Evolutionary conservation across 1,140 invertebrate genomes (phyloP).

Genomic region (Sarcophaga bullata): DNA sequence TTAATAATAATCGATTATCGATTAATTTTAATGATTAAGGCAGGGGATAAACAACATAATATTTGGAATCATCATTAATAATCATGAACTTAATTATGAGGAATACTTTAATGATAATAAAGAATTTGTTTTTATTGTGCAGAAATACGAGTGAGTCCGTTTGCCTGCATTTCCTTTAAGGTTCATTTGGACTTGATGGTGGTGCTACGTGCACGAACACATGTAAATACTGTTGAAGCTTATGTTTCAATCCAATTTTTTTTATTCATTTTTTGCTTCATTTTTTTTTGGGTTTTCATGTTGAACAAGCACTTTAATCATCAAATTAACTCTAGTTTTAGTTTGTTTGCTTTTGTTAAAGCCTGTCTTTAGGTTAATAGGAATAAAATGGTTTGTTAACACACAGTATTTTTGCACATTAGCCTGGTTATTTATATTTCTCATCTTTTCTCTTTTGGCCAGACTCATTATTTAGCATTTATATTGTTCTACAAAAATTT

Average conservation of each 20-base stretch:
- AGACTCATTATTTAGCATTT: neutral
- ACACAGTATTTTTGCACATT: neutral
- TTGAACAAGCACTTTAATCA: slow-evolving; percentile 12
- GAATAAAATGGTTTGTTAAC: neutral
- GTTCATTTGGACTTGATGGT: neutral
- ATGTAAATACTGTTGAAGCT: neutral
- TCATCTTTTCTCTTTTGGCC: neutral
- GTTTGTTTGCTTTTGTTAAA: neutral
- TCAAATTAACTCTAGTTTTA: slow-evolving; percentile 15
- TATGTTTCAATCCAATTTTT: no score
- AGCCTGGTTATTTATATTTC: slow-evolving; percentile 2
- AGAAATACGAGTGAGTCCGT: neutral
- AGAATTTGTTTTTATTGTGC: neutral
- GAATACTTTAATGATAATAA: neutral
- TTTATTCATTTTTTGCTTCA: neutral
- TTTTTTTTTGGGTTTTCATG: neutral
- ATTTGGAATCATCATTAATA: neutral
- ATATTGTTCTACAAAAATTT: neutral
- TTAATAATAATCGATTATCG: neutral
- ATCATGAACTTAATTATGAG: neutral
- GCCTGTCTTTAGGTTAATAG: slow-evolving; percentile 13
- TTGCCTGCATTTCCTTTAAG: neutral
- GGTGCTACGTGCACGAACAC: neutral
- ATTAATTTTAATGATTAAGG: slow-evolving; percentile 4
- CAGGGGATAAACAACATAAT: neutral